phyloP scores from a whole-genome alignment of 2,888 invertebrate genomes.

The Diploptera punctata region DNA sequence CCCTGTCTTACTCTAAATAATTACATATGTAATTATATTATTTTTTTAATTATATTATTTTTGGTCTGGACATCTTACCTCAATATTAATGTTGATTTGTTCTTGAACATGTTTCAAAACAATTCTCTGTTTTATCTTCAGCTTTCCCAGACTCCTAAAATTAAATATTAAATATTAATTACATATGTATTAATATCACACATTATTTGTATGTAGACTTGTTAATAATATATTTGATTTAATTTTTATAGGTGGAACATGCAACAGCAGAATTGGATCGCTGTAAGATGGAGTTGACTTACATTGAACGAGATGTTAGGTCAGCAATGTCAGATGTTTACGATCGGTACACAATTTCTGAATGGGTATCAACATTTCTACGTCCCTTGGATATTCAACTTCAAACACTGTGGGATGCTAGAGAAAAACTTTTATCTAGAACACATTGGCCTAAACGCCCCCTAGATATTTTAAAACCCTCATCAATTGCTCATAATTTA shows the following conservation, averaged over 20 bases:
- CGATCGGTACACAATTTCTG: constrained; percentile 55
- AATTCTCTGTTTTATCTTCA: too few relatives aligned
- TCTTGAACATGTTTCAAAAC: too few relatives aligned
- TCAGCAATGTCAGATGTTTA: constrained; percentile 56
- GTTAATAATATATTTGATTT: too few relatives aligned
- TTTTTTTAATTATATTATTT: too few relatives aligned
- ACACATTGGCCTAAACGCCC: constrained; percentile 63
- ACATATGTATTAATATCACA: too few relatives aligned
- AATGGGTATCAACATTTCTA: constrained; percentile 57
- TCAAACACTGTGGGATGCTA: constrained; percentile 53
- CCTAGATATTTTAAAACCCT: constrained; percentile 46
- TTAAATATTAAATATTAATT: too few relatives aligned
- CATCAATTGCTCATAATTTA: neutral
- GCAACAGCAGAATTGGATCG: constrained; percentile 55
- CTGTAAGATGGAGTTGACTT: constrained; percentile 54
- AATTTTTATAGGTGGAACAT: constrained; percentile 53
- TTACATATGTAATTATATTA: too few relatives aligned
- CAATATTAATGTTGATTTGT: too few relatives aligned
- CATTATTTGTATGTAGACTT: too few relatives aligned
- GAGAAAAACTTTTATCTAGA: constrained; percentile 56
- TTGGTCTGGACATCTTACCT: too few relatives aligned
- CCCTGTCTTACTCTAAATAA: too few relatives aligned
- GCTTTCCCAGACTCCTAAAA: too few relatives aligned
- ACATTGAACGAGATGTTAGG: constrained; percentile 55
- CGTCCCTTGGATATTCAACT: constrained; percentile 54